These are phyloP conservation scores for Torymus auratus DNA, from an alignment of 2,888 invertebrate species.

Conservation along the genomic window DNA sequence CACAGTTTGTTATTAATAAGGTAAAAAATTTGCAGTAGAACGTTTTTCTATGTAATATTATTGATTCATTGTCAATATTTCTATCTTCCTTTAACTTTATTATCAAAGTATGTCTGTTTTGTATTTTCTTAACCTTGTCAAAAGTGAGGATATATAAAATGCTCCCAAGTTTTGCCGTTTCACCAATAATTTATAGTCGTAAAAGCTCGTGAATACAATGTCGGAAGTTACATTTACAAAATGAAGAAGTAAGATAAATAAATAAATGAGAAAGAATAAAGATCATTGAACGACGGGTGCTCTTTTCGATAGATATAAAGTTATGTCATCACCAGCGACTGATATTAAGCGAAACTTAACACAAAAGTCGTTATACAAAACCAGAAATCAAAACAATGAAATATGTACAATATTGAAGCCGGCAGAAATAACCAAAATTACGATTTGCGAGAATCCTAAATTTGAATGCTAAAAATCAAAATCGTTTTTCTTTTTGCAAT, in stretches of 20 bases:
- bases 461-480: no score
- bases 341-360: constrained; percentile 29
- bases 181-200: neutral
- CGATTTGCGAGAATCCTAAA: neutral
- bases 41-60: constrained; percentile 63
- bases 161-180: constrained; percentile 11
- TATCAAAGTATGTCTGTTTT: constrained; percentile 18
- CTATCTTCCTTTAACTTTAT: constrained; percentile 13
- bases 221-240: neutral
- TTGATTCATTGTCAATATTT: constrained; percentile 43
- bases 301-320: constrained; percentile 3
- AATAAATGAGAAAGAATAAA: constrained; percentile 22
- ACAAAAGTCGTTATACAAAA: constrained; percentile 7
- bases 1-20: constrained; percentile 64
- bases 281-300: constrained; percentile 34
- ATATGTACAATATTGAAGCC: constrained; percentile 28
- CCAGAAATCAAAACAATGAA: constrained; percentile 12
- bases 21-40: constrained; percentile 76
- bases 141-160: constrained; percentile 11
- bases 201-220: neutral
- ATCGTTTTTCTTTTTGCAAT: no score
- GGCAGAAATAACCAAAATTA: constrained; percentile 41
- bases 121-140: constrained; percentile 20
- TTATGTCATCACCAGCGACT: constrained; percentile 39
- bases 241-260: constrained; percentile 1